Evolutionary conservation across 2,113 vertebrate genomes (phyloP), one percentile per base, ranked within the genome.

Genomic region (Onychostoma macrolepis): DNA sequence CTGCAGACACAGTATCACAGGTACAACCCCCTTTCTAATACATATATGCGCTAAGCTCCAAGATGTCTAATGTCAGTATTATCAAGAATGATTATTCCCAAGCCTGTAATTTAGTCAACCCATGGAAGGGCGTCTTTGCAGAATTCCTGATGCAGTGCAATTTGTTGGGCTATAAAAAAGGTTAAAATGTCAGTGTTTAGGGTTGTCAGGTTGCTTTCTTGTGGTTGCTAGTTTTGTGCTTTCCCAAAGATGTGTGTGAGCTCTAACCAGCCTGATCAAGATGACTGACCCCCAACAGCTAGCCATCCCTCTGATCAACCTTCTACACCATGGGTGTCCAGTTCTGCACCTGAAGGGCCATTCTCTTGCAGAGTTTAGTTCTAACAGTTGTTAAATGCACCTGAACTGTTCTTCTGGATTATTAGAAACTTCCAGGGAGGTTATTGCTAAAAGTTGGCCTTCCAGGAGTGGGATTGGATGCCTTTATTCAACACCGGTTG

Each of bases 1-100:
- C 93, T 98, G 61, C 97, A 97, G 93, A 97, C 96, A 75, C 97
- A 98, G 91, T 98, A 98, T 88, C 97, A 98, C 95, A 97, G 97
- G 97, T 96, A 88, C n/a, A 28, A 83, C 26, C 5, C 85, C 24
- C 19, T 53, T 53, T 28, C 33, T 6, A 28, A 41, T 30, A 36
- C 24, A 38, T 26, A 5, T 65, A 38, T 6, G 13, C 7, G 3
- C n/a, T 61, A 58, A 76, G 53, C 15, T 80, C 50, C 41, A 80
- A 65, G 79, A 65, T 81, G 58, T 43, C 58, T 58, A 45, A 45
- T 81, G 80, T 82, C 58, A 82, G 6, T 67, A 45, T 67, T 67
- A 82, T 82, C 38, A 0, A 30, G 26, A 67, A 10, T 11, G 8
- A 30, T 81, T 65, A 65, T 65, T 65, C 17, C 13, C 24, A 65